phyloP scores from a whole-genome alignment of 2,888 invertebrate species.

The Ligdia adustata region DNA sequence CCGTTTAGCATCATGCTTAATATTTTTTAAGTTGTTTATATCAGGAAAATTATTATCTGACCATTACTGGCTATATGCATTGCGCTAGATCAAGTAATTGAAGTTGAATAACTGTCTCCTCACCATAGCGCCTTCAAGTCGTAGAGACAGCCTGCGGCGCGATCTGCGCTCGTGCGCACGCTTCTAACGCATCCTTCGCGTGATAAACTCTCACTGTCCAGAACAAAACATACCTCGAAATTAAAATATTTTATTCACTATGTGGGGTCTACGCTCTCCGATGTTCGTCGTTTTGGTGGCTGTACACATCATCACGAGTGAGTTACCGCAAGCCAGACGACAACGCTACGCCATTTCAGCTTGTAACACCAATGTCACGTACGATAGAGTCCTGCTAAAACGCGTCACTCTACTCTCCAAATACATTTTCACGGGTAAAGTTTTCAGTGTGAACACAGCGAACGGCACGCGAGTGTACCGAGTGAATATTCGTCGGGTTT shows the following conservation, averaged over 20 bases:
- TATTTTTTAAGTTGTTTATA: too few relatives aligned
- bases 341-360: slow-evolving; percentile 41
- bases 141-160: slow-evolving; percentile 66
- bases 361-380: slow-evolving; percentile 52
- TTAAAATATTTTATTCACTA: slow-evolving; percentile 36
- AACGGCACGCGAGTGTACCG: slow-evolving; percentile 59
- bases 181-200: slow-evolving; percentile 47
- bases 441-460: slow-evolving; percentile 56
- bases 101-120: slow-evolving; percentile 13
- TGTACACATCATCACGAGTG: slow-evolving; percentile 46
- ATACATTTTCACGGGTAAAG: slow-evolving; percentile 74
- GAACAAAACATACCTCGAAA: slow-evolving; percentile 18
- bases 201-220: slow-evolving; percentile 29
- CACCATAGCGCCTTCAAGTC: slow-evolving; percentile 40
- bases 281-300: slow-evolving; percentile 52
- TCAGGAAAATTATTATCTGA: too few relatives aligned
- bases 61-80: too few relatives aligned
- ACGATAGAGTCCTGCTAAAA: slow-evolving; percentile 62
- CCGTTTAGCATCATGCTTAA: too few relatives aligned
- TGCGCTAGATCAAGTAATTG: background rate
- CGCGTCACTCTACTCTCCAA: slow-evolving; percentile 63
- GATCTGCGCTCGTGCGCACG: slow-evolving; percentile 75
- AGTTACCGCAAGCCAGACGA: slow-evolving; percentile 38
- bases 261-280: slow-evolving; percentile 40
- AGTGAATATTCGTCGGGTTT: slow-evolving; percentile 70